Conservation (phyloP, 2,888 invertebrate genomes). For the Ennomos quercinarius region DNA sequence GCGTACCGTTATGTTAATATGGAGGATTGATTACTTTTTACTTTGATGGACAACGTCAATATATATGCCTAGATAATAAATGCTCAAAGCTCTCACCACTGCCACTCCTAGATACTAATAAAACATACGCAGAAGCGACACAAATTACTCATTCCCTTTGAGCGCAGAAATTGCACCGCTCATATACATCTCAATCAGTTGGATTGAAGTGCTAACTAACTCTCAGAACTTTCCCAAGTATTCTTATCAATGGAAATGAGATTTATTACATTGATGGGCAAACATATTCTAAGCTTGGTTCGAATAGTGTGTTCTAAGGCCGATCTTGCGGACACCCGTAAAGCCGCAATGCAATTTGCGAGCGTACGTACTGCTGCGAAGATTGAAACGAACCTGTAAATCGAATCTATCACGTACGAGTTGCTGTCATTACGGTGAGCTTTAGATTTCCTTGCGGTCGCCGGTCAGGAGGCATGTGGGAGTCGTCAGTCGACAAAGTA, state of each 20-base stretch:
- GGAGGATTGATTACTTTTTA: constrained; percentile 8
- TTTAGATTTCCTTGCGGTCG: constrained; percentile 74
- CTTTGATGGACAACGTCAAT: neutral
- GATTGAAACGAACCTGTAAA: constrained; percentile 81
- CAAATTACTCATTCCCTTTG: constrained; percentile 3
- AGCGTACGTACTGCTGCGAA: constrained; percentile 64
- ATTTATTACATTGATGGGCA: constrained; percentile 42
- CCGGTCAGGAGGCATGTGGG: constrained; percentile 48
- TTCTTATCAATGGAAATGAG: constrained; percentile 53
- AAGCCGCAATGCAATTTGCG: constrained; percentile 78
- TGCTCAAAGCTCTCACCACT: constrained; percentile 1
- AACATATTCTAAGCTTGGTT: constrained; percentile 24
- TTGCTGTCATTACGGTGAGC: constrained; percentile 70
- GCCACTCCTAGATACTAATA: neutral
- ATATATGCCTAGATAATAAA: constrained; percentile 9
- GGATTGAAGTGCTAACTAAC: constrained; percentile 48
- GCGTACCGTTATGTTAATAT: constrained; percentile 16
- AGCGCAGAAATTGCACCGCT: constrained; percentile 20
- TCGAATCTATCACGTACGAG: constrained; percentile 78
- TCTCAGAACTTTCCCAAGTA: constrained; percentile 45
- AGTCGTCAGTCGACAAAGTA: constrained; percentile 20
- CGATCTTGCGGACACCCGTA: constrained; percentile 64
- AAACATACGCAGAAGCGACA: constrained; percentile 4
- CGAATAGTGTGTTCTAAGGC: constrained; percentile 31
- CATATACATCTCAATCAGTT: constrained; percentile 38